Percentiles rank a stretch among this genome's conserved stretches.
Evolutionary conservation across 2,888 invertebrate genomes (phyloP).

Genomic region (Rhamnusium bicolor): DNA sequence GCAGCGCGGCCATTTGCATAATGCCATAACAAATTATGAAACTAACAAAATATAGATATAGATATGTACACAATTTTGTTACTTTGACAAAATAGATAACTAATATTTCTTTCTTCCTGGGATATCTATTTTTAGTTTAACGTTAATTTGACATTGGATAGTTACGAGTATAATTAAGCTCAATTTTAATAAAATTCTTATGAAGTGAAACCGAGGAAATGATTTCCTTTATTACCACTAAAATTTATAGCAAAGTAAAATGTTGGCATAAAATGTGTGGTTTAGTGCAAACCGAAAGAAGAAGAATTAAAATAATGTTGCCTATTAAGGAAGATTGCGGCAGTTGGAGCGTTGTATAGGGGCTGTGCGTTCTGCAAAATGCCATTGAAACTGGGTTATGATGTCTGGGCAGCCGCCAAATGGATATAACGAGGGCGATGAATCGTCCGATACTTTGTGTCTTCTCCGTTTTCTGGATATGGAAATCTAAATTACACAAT

Average conservation of each 20-base stretch:
- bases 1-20: too few species aligned
- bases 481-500: slow-evolving; percentile 52
- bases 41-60: too few species aligned
- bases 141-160: slow-evolving; percentile 4
- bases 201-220: slow-evolving; percentile 22
- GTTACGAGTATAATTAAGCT: slow-evolving; percentile 5
- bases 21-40: too few species aligned
- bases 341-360: slow-evolving; percentile 15
- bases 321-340: slow-evolving; percentile 37
- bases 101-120: not conserved
- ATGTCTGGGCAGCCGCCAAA: slow-evolving; percentile 51
- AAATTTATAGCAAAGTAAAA: slow-evolving; percentile 30
- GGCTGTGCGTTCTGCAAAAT: slow-evolving; percentile 7
- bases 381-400: slow-evolving; percentile 48
- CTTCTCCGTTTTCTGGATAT: slow-evolving; percentile 47
- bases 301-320: slow-evolving; percentile 31
- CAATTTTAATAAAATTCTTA: slow-evolving; percentile 20
- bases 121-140: not conserved
- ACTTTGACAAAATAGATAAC: not conserved
- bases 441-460: slow-evolving; percentile 52
- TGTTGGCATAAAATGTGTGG: slow-evolving; percentile 19
- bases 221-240: slow-evolving; percentile 32
- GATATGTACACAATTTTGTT: too few species aligned
- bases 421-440: slow-evolving; percentile 50
- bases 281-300: slow-evolving; percentile 32